Conservation (phyloP, 2,888 invertebrate genomes). For the Acanthosoma haemorrhoidale region DNA sequence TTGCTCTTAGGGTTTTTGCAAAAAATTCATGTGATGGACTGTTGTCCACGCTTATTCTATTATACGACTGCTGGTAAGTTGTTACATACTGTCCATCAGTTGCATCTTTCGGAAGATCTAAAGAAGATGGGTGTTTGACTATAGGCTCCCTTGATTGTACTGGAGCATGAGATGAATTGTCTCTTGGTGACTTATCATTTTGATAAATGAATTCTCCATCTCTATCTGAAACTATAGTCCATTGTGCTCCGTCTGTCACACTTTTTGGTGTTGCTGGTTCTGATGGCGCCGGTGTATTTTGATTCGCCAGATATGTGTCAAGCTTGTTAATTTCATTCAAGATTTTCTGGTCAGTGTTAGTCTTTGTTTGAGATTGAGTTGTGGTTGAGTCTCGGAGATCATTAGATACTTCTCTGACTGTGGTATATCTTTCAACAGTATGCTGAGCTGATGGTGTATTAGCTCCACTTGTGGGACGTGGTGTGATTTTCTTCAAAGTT, state of each 20-base stretch:
- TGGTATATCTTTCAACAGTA: not conserved
- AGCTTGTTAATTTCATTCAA: constrained; percentile 62
- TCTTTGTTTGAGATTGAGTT: not conserved
- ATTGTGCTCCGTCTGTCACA: constrained; percentile 40
- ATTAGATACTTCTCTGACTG: not conserved
- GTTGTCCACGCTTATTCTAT: constrained; percentile 56
- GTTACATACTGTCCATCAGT: constrained; percentile 52
- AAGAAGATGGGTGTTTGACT: constrained; percentile 35
- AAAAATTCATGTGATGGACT: constrained; percentile 72
- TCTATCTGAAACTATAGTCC: constrained; percentile 41
- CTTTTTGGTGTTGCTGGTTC: constrained; percentile 41
- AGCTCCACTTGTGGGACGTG: not conserved
- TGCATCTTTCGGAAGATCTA: constrained; percentile 40
- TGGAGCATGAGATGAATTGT: not conserved
- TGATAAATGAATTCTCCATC: constrained; percentile 42
- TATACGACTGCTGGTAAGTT: constrained; percentile 57
- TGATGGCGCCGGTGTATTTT: constrained; percentile 55
- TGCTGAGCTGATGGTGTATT: not conserved
- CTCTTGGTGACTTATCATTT: not conserved
- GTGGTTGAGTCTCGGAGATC: not conserved
- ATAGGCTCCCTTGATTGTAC: constrained; percentile 31
- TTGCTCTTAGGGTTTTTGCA: constrained; percentile 64
- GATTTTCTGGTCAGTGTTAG: constrained; percentile 51
- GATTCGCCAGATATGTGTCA: constrained; percentile 43
- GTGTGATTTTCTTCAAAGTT: not conserved